Conservation (phyloP, 30 jellyfish, hydroid and myxozoan species). For the Aurelia sp. region DNA sequence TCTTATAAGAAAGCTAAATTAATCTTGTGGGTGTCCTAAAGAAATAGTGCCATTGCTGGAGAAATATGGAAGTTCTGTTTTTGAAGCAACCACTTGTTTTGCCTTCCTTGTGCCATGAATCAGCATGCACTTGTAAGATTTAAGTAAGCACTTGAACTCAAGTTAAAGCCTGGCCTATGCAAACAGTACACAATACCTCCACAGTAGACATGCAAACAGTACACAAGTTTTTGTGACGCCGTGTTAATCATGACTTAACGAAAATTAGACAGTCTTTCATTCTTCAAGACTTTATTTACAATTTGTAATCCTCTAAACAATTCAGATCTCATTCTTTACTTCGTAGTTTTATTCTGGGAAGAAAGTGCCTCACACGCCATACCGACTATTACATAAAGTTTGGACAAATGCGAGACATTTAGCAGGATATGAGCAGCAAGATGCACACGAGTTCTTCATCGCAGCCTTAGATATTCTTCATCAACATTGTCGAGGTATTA, state of each 20-base stretch:
- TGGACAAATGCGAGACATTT: conserved; percentile 97
- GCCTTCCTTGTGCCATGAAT: too few species aligned
- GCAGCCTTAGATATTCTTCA: conserved; percentile 93
- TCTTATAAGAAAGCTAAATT: too few species aligned
- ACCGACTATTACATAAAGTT: conserved; percentile 85
- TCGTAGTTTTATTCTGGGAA: conserved; percentile 90
- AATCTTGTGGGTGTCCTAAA: too few species aligned
- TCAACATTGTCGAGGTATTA: conserved; percentile 84
- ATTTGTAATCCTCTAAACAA: not conserved
- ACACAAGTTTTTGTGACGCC: too few species aligned
- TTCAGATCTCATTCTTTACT: not conserved
- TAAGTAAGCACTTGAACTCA: too few species aligned
- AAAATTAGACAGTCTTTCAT: not conserved
- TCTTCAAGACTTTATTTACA: not conserved
- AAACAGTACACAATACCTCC: too few species aligned
- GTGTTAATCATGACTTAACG: not conserved
- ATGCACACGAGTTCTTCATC: conserved; percentile 94
- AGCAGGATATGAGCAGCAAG: conserved; percentile 98
- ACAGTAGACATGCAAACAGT: too few species aligned
- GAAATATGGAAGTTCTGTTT: too few species aligned
- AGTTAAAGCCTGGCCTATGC: too few species aligned
- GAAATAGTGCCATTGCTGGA: too few species aligned
- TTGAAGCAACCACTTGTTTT: too few species aligned
- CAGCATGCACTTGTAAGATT: too few species aligned
- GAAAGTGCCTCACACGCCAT: conserved; percentile 89